Evolutionary conservation across 2,888 invertebrate genomes (phyloP), one percentile per base, ranked within the genome.

Genomic region (Tetropium fuscum): DNA sequence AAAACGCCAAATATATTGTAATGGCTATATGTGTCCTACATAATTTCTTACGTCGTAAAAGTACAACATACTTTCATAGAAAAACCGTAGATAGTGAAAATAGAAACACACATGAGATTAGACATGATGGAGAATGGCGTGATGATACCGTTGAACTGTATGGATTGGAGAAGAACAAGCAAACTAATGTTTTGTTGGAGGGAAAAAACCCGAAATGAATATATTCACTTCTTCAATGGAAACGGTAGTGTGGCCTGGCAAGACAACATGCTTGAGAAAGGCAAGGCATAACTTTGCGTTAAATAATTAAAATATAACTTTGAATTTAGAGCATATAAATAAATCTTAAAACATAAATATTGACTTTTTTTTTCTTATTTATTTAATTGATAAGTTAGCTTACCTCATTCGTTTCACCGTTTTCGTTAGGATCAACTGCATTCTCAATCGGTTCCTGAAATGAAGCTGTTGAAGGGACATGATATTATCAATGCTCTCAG

Each of bases 131-230:
- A n/a, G 34, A 34, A 13, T 34, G 34, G 2, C 34, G 34, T 34
- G n/a, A n/a, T 34, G 34, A 34, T 34, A 34, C 34, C 34, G 34
- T 34, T 34, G 34, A 34, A 34, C 34, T 34, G 34, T 34, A 5
- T 34, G 34, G 34, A 34, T 34, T 34, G 34, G 34, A 34, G 34
- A 34, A 34, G 34, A 34, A 32, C 32, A 32, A 34, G 34, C 34
- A 34, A 34, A 34, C 34, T 34, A 34, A 5, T 4, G 34, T 8
- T 34, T 34, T 34, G 34, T 8, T 8, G 13, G 34, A 34, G 34
- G 34, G 34, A 34, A 34, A 34, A 34, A 34, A 34, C 34, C 34
- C 34, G 34, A 34, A n/a, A 34, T 8, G 34, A 34, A 34, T 34
- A 34, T n/a, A 5, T 34, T 1, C 34, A 34, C n/a, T 34, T 34